Conservation (phyloP, 2,888 invertebrate species). For the Aplocera efformata region DNA sequence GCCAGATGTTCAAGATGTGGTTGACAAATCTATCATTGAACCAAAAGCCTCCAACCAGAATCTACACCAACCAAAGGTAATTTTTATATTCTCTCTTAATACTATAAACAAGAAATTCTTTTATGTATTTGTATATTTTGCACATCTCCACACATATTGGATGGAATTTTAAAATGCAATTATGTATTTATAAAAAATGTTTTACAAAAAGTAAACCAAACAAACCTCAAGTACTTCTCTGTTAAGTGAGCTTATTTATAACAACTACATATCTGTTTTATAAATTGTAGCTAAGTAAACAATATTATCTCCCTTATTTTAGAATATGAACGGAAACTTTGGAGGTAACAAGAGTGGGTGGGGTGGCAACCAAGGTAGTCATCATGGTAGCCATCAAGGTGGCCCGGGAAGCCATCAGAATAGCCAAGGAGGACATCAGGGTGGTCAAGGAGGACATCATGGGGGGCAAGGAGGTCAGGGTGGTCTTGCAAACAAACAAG, state of each 20-base stretch:
- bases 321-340: conserved; percentile 69
- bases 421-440: conserved; percentile 24
- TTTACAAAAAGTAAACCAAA: no score
- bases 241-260: no score
- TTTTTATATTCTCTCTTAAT: background rate
- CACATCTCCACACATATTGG: no score
- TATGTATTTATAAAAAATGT: no score
- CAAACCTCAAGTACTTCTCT: no score
- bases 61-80: conserved; percentile 33
- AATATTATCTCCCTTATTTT: background rate
- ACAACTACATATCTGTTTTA: no score
- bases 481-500: conserved; percentile 43
- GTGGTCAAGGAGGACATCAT: conserved; percentile 43
- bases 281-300: no score
- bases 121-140: no score
- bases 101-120: no score
- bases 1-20: conserved; percentile 47
- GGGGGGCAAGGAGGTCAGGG: no score
- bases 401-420: conserved; percentile 24
- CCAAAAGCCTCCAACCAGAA: conserved; percentile 45
- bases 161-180: no score
- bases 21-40: conserved; percentile 48
- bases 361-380: conserved; percentile 29
- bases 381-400: conserved; percentile 26
- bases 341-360: conserved; percentile 51